These are phyloP conservation scores for Anthopleura sola DNA, from an alignment of 64 coral and sea anemone species.

Conservation along the genomic window DNA sequence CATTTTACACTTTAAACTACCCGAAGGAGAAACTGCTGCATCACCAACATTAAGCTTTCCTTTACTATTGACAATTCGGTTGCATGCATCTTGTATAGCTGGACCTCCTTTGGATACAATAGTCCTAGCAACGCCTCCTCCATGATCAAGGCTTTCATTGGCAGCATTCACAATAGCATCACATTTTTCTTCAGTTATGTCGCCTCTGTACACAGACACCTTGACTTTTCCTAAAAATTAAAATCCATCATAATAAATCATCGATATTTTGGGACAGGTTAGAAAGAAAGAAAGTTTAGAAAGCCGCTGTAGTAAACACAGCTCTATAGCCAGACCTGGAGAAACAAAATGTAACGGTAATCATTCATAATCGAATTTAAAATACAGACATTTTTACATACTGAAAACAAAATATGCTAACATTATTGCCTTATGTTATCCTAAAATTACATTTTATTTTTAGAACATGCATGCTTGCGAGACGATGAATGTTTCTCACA, in stretches of 20 bases:
- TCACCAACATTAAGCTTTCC: conserved; percentile 49
- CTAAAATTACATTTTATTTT: too few species aligned
- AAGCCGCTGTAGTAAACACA: too few species aligned
- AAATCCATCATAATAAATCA: background rate
- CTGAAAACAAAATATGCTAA: too few species aligned
- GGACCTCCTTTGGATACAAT: conserved; percentile 60
- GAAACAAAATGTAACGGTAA: too few species aligned
- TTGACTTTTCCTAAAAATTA: conserved; percentile 9
- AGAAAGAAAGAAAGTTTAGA: background rate
- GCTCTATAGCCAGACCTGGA: too few species aligned
- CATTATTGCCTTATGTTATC: too few species aligned
- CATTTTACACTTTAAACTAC: conserved; percentile 55
- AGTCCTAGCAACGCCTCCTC: conserved; percentile 39
- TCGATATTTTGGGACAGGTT: background rate
- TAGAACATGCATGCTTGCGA: too few species aligned
- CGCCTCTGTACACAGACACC: conserved; percentile 58
- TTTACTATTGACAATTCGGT: background rate
- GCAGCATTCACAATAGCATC: conserved; percentile 81
- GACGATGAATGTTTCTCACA: too few species aligned
- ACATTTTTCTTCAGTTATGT: conserved; percentile 54
- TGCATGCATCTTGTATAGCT: conserved; percentile 43
- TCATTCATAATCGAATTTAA: too few species aligned
- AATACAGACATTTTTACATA: too few species aligned
- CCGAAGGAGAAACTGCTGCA: conserved; percentile 36
- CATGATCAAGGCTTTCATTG: conserved; percentile 28